Base-by-base conservation (phyloP, 1,140 invertebrate species). In the Diabrotica undecimpunctata region DNA sequence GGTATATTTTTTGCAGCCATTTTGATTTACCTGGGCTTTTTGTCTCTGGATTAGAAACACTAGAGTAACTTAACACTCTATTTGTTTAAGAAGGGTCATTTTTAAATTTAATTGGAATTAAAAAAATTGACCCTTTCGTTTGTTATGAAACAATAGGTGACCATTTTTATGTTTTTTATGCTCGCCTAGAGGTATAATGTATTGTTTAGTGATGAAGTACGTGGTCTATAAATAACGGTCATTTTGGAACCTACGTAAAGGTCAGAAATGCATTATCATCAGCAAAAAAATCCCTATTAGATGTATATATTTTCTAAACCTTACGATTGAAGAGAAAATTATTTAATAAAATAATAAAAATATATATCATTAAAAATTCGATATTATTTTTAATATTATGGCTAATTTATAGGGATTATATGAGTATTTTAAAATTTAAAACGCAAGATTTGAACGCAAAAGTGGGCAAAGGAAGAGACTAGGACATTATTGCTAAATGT, bases 71-170 rank as follows among this genome's bases (percentile, higher is more conserved):
- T 61, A 64, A 67, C 66, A 67, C 66, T 64, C 11, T 67, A 67
- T 67, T 67, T 67, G 61, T 64, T 67, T 58, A 64, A 64, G 46
- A 54, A 54, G 66, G 66, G 66, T 67, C 66, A 67, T 60, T 67
- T 50, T 54, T 62, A 62, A 62, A 54, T 60, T 37, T 12, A 62
- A 62, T 38, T 62, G 13, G 41, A 46, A 46, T 46, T 3, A n/a
- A 62, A 62, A 62, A 62, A 62, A 54, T 54, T 62, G 61, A 62
- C 61, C 61, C 61, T 62, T 37, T 55, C 10, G 9, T 11, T 13
- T 55, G 5, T 10, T 35, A 51, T 46, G 7, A 51, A 54, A 46
- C 13, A 54, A 54, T 62, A 38, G 56, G 56, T 46, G 53, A 60
- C 61, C 61, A 39, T 54, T 62, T 54, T 54, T 54, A 60, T 14